phyloP scores from a whole-genome alignment of 2,113 vertebrate genomes.

The Oreochromis aureus region DNA sequence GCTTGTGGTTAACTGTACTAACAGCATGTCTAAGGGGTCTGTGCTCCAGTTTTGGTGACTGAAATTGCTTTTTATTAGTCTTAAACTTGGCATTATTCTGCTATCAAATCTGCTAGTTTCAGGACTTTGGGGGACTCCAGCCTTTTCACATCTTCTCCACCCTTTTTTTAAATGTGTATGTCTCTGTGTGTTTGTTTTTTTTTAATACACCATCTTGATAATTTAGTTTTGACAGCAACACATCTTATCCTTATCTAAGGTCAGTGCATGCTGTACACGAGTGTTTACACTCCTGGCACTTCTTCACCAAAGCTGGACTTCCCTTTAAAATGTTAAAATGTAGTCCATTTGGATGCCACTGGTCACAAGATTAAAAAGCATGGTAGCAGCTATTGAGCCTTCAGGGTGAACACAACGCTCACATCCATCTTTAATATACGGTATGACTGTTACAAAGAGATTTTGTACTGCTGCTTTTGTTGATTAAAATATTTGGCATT shows the following conservation, averaged over 20 bases:
- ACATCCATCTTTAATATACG: accelerated
- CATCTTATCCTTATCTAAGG: not conserved
- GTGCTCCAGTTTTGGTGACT: not conserved
- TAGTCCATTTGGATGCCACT: not conserved
- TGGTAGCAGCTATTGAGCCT: not conserved
- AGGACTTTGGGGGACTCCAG: not conserved
- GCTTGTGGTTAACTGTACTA: not conserved
- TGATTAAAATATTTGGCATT: not conserved
- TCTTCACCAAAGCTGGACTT: not conserved
- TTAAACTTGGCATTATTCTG: not conserved
- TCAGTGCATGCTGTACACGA: not conserved
- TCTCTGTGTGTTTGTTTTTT: not conserved
- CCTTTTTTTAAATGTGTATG: not conserved
- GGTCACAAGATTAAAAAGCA: not conserved
- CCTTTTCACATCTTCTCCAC: not conserved
- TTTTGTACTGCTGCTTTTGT: not conserved
- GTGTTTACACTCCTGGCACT: not conserved
- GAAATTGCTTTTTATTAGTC: not conserved
- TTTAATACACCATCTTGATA: not conserved
- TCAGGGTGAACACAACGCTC: not conserved
- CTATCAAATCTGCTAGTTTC: not conserved
- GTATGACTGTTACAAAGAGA: accelerated
- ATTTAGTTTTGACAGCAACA: not conserved
- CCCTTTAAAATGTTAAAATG: not conserved
- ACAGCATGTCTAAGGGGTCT: not conserved